Conservation (phyloP, 2,797 vertebrate species). For the Benthosema pterotum region DNA sequence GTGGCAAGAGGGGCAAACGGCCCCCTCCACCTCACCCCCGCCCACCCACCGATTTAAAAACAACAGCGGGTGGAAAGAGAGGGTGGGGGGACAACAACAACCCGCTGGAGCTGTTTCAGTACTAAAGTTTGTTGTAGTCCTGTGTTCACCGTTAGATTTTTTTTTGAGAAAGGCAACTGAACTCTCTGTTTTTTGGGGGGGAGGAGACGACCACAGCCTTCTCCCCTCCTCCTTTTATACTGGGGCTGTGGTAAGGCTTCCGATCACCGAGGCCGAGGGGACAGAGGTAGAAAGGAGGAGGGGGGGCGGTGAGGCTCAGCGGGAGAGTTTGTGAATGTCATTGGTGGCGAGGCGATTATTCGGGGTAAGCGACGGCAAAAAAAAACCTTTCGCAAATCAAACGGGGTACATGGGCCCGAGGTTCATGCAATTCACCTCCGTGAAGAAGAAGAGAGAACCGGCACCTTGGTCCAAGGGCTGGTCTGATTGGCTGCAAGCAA, state of each 20-base stretch:
- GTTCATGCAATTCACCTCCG: constrained; percentile 53
- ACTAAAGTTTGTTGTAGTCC: constrained; percentile 54
- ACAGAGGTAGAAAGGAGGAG: constrained; percentile 63
- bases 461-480: constrained; percentile 43
- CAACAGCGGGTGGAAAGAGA: constrained; percentile 67
- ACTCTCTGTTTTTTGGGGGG: constrained; percentile 77
- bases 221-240: constrained; percentile 65
- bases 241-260: constrained; percentile 61
- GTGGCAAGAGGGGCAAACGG: constrained; percentile 29
- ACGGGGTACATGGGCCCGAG: constrained; percentile 50
- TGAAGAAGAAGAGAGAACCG: constrained; percentile 37
- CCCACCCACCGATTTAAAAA: constrained; percentile 66
- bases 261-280: constrained; percentile 43
- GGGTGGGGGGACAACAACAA: too few relatives aligned
- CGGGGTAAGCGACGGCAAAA: constrained; percentile 27
- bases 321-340: constrained; percentile 49
- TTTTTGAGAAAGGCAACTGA: constrained; percentile 86
- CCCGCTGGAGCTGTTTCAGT: constrained; percentile 53
- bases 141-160: constrained; percentile 69
- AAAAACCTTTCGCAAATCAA: constrained; percentile 57
- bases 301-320: constrained; percentile 35
- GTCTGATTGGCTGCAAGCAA: constrained; percentile 57
- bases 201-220: constrained; percentile 49
- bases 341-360: constrained; percentile 42
- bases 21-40: constrained; percentile 24